Evolutionary conservation across 1,140 invertebrate species (phyloP).

Genomic region (Zeugodacus cucurbitae): DNA sequence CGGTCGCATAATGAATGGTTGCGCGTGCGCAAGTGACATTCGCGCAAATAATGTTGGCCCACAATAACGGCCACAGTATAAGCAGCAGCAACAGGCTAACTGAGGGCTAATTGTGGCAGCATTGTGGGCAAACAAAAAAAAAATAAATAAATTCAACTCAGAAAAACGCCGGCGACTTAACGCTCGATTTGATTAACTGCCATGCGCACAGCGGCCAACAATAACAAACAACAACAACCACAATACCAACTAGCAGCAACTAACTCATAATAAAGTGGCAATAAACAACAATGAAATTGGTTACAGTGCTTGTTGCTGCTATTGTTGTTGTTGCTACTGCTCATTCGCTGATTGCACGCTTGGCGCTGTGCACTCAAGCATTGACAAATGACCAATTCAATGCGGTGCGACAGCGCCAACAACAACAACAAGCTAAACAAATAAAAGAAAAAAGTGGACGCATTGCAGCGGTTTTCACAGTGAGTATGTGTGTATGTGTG

Average conservation of each 20-base stretch:
- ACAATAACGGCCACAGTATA: too few species aligned
- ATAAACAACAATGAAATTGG: not conserved
- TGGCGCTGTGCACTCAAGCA: not conserved
- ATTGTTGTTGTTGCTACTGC: not conserved
- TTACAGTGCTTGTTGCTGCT: not conserved
- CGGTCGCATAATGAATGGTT: not conserved
- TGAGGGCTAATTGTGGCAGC: not conserved
- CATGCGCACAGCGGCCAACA: not conserved
- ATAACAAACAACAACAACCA: not conserved
- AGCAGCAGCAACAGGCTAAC: not conserved
- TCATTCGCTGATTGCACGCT: not conserved
- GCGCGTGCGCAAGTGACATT: constrained; percentile 2
- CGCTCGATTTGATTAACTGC: constrained; percentile 34
- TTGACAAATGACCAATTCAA: constrained; percentile 24
- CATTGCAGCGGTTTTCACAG: not conserved
- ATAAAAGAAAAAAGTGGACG: not conserved
- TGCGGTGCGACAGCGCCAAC: not conserved
- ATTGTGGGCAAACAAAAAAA: not conserved
- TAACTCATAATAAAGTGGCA: not conserved
- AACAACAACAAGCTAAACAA: not conserved
- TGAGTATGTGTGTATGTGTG: not conserved
- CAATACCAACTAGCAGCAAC: not conserved
- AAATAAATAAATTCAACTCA: not conserved
- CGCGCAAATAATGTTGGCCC: not conserved
- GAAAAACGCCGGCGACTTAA: not conserved